Conservation (phyloP, 2,797 vertebrate genomes). For the Champsocephalus gunnari region DNA sequence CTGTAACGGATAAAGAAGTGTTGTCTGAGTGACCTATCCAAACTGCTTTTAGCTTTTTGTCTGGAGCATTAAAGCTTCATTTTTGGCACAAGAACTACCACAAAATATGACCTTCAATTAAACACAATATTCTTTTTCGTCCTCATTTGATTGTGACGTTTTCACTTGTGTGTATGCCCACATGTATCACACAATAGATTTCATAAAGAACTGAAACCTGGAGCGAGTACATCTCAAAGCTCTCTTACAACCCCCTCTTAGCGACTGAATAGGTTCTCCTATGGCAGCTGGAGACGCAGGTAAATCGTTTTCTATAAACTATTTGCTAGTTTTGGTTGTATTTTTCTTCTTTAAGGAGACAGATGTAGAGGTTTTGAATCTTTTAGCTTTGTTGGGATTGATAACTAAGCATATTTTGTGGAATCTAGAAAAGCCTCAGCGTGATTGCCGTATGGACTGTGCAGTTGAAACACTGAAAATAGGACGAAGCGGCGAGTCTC, state of each 20-base stretch:
- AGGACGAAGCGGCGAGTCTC: conserved; percentile 13
- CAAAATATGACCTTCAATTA: not conserved
- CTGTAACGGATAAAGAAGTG: conserved; percentile 4
- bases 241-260: conserved; percentile 37
- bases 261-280: conserved; percentile 43
- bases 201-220: conserved; percentile 83
- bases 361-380: conserved; percentile 3
- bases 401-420: not conserved
- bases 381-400: not conserved
- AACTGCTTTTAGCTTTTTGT: conserved; percentile 1
- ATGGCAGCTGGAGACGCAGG: conserved; percentile 77
- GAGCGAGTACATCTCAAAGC: conserved; percentile 27
- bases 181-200: conserved; percentile 20
- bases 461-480: not conserved
- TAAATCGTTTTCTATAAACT: conserved; percentile 34
- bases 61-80: not conserved
- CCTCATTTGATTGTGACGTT: not conserved
- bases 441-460: not conserved
- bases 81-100: not conserved
- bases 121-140: accelerated
- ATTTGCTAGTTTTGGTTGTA: not conserved
- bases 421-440: not conserved
- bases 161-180: not conserved
- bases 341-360: not conserved
- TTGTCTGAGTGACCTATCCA: not conserved